Percentiles rank a stretch among this genome's conserved stretches.
These are phyloP conservation scores for Caenorhabditis brenneri DNA, from an alignment of 1,140 invertebrate species.

Conservation along the genomic window DNA sequence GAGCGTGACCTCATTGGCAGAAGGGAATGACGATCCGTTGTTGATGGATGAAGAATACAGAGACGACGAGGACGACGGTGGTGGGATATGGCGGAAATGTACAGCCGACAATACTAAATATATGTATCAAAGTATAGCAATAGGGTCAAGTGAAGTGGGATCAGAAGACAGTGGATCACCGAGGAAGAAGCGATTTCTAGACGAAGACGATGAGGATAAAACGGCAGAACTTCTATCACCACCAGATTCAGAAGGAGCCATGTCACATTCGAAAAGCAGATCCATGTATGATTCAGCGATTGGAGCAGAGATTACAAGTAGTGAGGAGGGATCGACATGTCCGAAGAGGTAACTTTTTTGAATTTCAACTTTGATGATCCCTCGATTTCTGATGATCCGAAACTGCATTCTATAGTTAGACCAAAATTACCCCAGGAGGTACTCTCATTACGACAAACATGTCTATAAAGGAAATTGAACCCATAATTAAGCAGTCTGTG, in stretches of 20 bases:
- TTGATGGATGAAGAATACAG: background rate
- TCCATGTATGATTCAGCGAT: constrained; percentile 52
- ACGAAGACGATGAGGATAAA: background rate
- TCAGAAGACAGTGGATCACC: constrained; percentile 13
- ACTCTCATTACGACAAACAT: background rate
- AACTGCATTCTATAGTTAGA: background rate
- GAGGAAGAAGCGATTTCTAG: background rate
- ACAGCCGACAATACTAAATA: constrained; percentile 4
- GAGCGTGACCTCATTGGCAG: background rate
- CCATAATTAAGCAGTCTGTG: background rate
- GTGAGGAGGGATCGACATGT: constrained; percentile 42
- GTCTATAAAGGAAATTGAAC: background rate
- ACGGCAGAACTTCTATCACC: background rate
- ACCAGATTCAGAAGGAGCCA: constrained; percentile 22
- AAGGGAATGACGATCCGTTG: constrained; percentile 34
- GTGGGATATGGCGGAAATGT: constrained; percentile 19
- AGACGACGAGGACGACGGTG: background rate
- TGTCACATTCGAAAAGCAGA: constrained; percentile 26
- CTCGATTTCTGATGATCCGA: too few species aligned
- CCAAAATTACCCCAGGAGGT: background rate
- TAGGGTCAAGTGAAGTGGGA: background rate
- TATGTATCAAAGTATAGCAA: constrained; percentile 40
- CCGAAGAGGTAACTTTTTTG: constrained; percentile 36
- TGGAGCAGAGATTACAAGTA: constrained; percentile 37
- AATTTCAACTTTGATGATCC: too few species aligned